Evolutionary conservation across 2,113 vertebrate genomes (phyloP).

Genomic region (Plestiodon gilberti): DNA sequence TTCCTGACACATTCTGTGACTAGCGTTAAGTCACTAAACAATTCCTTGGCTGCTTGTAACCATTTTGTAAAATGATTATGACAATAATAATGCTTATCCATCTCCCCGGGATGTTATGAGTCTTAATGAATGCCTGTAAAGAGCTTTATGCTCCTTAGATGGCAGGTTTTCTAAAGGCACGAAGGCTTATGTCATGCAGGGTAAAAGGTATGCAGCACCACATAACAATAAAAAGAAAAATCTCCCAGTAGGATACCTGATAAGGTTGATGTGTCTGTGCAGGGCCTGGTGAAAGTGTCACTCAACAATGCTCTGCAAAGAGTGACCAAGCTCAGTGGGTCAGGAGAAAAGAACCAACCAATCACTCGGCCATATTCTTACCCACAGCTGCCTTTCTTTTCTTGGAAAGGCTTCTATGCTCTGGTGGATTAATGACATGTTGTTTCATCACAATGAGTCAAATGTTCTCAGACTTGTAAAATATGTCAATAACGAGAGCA

Average conservation of each 20-base stretch:
- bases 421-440: constrained; percentile 60
- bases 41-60: not conserved
- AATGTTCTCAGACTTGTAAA: constrained; percentile 47
- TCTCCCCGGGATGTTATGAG: not conserved
- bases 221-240: not conserved
- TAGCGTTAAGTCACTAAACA: not conserved
- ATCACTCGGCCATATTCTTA: not conserved
- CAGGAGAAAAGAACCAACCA: accelerated
- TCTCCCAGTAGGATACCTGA: accelerated
- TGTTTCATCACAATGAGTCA: constrained; percentile 55
- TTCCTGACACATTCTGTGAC: not conserved
- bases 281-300: not conserved
- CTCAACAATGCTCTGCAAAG: not conserved
- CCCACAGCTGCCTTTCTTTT: constrained; percentile 25
- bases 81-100: not conserved
- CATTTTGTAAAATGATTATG: constrained; percentile 24
- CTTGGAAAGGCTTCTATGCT: constrained; percentile 46
- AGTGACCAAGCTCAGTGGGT: not conserved
- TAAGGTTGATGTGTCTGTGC: constrained; percentile 6
- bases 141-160: not conserved
- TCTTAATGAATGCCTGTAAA: constrained; percentile 30
- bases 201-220: not conserved
- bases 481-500: constrained; percentile 47
- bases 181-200: not conserved
- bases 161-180: not conserved